Evolutionary conservation across 92 coral and sea anemone genomes (phyloP).

Genomic region (Actinostola sp.): DNA sequence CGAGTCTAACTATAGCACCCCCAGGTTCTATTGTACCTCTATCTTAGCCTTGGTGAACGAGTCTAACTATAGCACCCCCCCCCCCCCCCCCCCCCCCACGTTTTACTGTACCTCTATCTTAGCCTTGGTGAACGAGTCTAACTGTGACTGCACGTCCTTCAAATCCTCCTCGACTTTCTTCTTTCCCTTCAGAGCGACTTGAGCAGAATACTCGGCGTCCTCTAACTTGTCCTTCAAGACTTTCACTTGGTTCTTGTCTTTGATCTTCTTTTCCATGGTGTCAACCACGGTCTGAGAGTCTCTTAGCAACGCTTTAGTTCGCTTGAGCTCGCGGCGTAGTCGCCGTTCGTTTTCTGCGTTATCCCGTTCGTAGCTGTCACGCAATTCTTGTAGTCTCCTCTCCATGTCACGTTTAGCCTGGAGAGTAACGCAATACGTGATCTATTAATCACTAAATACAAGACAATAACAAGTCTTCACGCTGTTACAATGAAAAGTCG

Average conservation of each 20-base stretch:
- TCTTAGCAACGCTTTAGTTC: conserved; percentile 88
- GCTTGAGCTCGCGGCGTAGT: conserved; percentile 89
- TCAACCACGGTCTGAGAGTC: conserved; percentile 95
- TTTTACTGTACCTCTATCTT: conserved; percentile 76
- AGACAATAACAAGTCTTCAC: no score
- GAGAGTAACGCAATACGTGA: conserved; percentile 30
- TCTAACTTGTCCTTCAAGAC: conserved; percentile 93
- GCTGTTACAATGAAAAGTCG: not conserved
- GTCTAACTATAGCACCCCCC: no score
- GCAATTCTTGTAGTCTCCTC: conserved; percentile 84
- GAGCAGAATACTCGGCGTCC: conserved; percentile 82
- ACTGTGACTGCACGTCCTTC: conserved; percentile 80
- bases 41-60: no score
- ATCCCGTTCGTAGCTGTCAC: conserved; percentile 82
- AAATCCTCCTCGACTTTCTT: conserved; percentile 90
- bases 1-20: no score
- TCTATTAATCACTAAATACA: no score
- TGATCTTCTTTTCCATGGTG: conserved; percentile 78
- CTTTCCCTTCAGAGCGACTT: conserved; percentile 74
- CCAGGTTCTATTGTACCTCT: no score
- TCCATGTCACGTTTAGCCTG: conserved; percentile 90
- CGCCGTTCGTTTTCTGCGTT: conserved; percentile 75
- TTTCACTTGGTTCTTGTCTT: conserved; percentile 83
- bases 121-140: conserved; percentile 66
- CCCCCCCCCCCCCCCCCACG: not conserved